A percentile compares a stretch with the other conserved stretches of the same genome.
Evolutionary conservation across 2,888 invertebrate genomes (phyloP).

Genomic region (Cephus nigrinus): DNA sequence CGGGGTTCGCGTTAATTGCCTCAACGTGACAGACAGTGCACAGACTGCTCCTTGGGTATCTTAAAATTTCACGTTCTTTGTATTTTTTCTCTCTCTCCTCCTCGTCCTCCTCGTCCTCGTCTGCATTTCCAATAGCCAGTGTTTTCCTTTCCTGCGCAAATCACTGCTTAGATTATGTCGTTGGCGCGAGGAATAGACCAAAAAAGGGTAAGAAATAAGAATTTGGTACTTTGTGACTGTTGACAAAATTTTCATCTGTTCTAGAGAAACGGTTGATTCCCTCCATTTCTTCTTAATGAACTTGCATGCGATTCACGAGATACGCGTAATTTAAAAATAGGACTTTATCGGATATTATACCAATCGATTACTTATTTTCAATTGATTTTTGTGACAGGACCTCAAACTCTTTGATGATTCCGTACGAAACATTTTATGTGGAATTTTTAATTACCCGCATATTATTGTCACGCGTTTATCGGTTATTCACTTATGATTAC

Average conservation of each 20-base stretch:
- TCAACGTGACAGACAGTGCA: background rate
- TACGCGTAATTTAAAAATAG: background rate
- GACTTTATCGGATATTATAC: background rate
- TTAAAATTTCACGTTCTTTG: background rate
- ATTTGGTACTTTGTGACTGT: background rate
- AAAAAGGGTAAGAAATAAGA: background rate
- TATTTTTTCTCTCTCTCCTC: slow-evolving; percentile 17
- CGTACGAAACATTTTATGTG: slow-evolving; percentile 24
- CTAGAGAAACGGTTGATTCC: background rate
- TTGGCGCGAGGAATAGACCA: no score
- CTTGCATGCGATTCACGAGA: background rate
- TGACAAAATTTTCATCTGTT: background rate
- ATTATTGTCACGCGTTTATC: background rate
- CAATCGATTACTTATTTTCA: slow-evolving; percentile 8
- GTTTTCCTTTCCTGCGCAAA: slow-evolving; percentile 7
- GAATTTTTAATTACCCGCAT: slow-evolving; percentile 29
- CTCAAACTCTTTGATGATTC: slow-evolving; percentile 4
- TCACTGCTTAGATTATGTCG: background rate
- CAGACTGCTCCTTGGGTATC: background rate
- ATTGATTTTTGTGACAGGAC: slow-evolving; percentile 7
- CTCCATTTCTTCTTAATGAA: background rate
- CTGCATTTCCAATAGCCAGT: slow-evolving; percentile 13
- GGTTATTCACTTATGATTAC: background rate
- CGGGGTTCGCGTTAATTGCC: background rate
- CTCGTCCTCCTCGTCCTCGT: slow-evolving; percentile 29